phyloP scores from a whole-genome alignment of 2,113 vertebrate genomes.

The Odocoileus virginianus region DNA sequence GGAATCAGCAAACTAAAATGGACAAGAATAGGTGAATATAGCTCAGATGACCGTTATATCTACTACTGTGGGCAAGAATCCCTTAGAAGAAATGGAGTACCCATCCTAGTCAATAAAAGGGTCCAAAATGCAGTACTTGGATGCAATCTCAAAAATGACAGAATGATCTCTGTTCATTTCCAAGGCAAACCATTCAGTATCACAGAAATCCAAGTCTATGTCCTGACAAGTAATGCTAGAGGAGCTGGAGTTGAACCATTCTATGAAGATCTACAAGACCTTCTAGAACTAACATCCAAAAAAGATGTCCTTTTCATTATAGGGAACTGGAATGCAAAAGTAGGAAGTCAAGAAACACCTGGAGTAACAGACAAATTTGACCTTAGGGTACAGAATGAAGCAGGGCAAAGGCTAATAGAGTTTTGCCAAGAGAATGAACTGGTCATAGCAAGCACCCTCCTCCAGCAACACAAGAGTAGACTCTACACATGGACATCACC shows the following conservation, averaged over 20 bases:
- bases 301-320: not conserved
- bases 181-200: not conserved
- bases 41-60: not conserved
- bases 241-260: not conserved
- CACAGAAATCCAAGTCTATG: not conserved
- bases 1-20: not conserved
- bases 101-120: not conserved
- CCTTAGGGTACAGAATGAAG: not conserved
- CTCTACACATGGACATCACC: not conserved
- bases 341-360: not conserved
- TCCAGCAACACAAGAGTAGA: not conserved
- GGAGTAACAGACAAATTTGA: not conserved
- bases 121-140: not conserved
- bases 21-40: not conserved
- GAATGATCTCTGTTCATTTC: not conserved
- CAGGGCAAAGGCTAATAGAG: not conserved
- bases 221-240: not conserved
- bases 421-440: not conserved
- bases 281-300: not conserved
- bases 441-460: not conserved
- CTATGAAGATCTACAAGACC: not conserved
- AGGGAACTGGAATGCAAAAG: not conserved
- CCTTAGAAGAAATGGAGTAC: not conserved
- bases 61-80: accelerated
- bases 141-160: not conserved